Evolutionary conservation across 2,888 invertebrate species (phyloP), one percentile per base, ranked within the genome.

Genomic region (Diabrotica balteata): DNA sequence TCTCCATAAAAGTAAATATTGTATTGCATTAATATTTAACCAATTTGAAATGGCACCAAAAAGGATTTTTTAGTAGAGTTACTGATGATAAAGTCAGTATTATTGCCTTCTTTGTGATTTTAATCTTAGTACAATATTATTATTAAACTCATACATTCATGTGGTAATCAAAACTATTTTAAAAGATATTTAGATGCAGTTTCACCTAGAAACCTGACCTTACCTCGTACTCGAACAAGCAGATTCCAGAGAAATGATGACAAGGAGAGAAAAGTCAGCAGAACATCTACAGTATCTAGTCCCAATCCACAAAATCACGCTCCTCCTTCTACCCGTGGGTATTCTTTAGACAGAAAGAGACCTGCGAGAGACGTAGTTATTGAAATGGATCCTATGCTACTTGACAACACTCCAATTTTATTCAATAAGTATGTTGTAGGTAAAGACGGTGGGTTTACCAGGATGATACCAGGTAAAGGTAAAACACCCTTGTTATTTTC

Each of bases 341-440:
- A 83, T 45, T 81, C 83, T 4, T 72, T 80, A 74, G 84, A 83
- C 73, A 80, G 82, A 74, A 80, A 81, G 74, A 79, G 74, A 52
- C 22, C 51, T 9, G 75, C 76, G 54, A 74, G 76, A 68, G 75
- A 80, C 61, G 75, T 81, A 78, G 68, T 82, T 76, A 75, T 83
- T 75, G 81, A 84, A 71, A 71, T 83, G 74, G 80, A 80, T 79
- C 80, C 81, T 7, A 78, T 83, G 45, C 73, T 79, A 55, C 75
- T 84, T 43, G 86, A 86, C 47, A 86, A 87, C 69, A 87, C 88
- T 0, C 89, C 91, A 0, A 89, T 92, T 47, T 85, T 91, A 51
- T 90, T 89, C 79, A 93, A 93, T 81, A 89, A 88, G 74, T 93
- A 92, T 79, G 91, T 90, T 0, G 82, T 91, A 59, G 89, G 89